Conservation (phyloP, 2,113 vertebrate species). For the Corythornis cristatus region DNA sequence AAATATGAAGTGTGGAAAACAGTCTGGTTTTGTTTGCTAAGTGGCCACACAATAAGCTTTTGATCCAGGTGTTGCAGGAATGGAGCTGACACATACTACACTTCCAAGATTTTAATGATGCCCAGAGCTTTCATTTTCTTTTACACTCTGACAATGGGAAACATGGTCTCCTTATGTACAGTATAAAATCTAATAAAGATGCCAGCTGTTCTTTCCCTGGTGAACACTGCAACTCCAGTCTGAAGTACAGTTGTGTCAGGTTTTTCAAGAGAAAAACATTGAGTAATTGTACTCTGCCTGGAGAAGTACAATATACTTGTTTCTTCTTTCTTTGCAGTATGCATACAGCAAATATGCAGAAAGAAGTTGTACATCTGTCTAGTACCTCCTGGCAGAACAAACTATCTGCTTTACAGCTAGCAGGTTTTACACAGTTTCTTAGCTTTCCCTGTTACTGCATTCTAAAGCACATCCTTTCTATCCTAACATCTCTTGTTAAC, state of each 20-base stretch:
- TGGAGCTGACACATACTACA: slow-evolving; percentile 65
- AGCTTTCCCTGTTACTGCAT: background rate
- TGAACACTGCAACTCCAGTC: slow-evolving; percentile 59
- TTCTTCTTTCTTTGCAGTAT: slow-evolving; percentile 15
- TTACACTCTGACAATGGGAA: slow-evolving; percentile 77
- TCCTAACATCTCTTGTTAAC: background rate
- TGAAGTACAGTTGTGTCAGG: slow-evolving; percentile 63
- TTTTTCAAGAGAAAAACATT: slow-evolving; percentile 32
- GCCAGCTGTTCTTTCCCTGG: slow-evolving; percentile 84
- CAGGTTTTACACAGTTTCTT: slow-evolving; percentile 19
- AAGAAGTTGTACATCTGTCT: slow-evolving; percentile 49
- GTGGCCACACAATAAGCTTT: slow-evolving; percentile 70
- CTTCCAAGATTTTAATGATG: slow-evolving; percentile 80
- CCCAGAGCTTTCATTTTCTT: slow-evolving; percentile 83
- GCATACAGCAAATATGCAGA: slow-evolving; percentile 29
- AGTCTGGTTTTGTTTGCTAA: slow-evolving; percentile 65
- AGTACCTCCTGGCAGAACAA: slow-evolving; percentile 59
- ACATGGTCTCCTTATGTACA: slow-evolving; percentile 79
- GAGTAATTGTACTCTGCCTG: slow-evolving; percentile 31
- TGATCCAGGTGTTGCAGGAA: slow-evolving; percentile 75
- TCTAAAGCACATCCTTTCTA: background rate
- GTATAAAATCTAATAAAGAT: slow-evolving; percentile 82
- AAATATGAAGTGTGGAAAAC: slow-evolving; percentile 30
- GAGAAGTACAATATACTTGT: background rate
- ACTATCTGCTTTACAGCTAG: slow-evolving; percentile 47